Evolutionary conservation across 2,888 invertebrate species (phyloP).

Genomic region (Pollenia amentaria): DNA sequence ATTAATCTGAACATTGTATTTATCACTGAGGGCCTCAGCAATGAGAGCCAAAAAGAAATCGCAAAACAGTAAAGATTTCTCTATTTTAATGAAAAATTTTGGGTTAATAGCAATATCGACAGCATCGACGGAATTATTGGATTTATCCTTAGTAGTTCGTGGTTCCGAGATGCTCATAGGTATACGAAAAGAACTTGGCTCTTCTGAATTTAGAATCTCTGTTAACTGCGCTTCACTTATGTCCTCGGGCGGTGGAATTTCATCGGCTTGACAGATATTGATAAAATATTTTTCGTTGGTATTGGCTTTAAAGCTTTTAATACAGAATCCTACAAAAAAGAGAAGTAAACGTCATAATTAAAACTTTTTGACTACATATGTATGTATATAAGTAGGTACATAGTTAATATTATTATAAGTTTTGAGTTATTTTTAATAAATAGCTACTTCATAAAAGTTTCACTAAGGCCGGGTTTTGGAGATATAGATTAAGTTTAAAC

Average conservation of each 20-base stretch:
- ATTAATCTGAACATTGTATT: conserved; percentile 90
- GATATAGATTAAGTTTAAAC: no score
- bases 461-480: no score
- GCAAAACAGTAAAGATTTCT: conserved; percentile 89
- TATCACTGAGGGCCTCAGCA: conserved; percentile 91
- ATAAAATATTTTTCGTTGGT: conserved; percentile 92
- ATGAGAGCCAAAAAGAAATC: conserved; percentile 92
- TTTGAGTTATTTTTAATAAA: not conserved
- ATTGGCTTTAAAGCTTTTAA: conserved; percentile 89
- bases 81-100: conserved; percentile 90
- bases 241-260: conserved; percentile 90
- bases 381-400: no score
- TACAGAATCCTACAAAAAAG: conserved; percentile 89
- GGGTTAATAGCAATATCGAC: conserved; percentile 94
- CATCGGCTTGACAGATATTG: conserved; percentile 92
- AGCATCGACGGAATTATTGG: conserved; percentile 89
- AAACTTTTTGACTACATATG: no score
- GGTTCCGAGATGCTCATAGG: conserved; percentile 96
- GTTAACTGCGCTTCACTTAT: conserved; percentile 89
- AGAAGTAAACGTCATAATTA: not conserved
- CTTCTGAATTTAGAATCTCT: conserved; percentile 88
- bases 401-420: not conserved
- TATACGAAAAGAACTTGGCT: conserved; percentile 90
- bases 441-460: no score
- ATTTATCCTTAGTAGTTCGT: conserved; percentile 91